Percentiles rank a stretch among this genome's conserved stretches.
Conservation (phyloP, 2,113 vertebrate genomes). For the Synchiropus splendidus region DNA sequence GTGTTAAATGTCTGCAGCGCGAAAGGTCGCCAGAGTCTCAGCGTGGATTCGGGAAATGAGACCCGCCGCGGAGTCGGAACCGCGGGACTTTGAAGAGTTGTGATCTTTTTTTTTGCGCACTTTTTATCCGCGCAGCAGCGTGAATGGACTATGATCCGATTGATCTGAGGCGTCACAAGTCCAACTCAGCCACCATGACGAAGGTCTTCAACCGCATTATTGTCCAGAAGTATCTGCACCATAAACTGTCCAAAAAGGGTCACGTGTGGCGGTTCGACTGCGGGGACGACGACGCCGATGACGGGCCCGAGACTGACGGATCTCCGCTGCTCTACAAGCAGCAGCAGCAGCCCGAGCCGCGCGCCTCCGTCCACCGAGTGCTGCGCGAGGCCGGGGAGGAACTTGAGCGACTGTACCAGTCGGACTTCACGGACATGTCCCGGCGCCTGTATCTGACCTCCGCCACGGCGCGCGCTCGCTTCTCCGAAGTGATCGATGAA, state of each 20-base stretch:
- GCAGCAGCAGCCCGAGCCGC: constrained; percentile 34
- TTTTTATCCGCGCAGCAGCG: constrained; percentile 17
- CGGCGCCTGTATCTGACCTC: constrained; percentile 86
- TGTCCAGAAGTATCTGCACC: constrained; percentile 66
- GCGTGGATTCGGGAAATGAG: constrained; percentile 41
- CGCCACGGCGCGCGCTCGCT: constrained; percentile 77
- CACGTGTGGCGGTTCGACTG: constrained; percentile 50
- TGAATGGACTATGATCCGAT: constrained; percentile 26
- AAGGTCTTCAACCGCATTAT: constrained; percentile 60
- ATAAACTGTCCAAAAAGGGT: constrained; percentile 68
- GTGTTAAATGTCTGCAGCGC: constrained; percentile 52
- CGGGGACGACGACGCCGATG: constrained; percentile 39
- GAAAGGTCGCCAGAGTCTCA: constrained; percentile 37
- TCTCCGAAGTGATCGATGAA: constrained; percentile 89
- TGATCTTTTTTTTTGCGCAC: constrained; percentile 8
- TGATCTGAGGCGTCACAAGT: constrained; percentile 40
- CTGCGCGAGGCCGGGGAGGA: constrained; percentile 86
- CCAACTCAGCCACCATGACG: constrained; percentile 58
- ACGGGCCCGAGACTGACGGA: constrained; percentile 41
- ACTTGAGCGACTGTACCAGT: constrained; percentile 84
- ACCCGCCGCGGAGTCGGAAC: constrained; percentile 22
- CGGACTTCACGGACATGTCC: constrained; percentile 90
- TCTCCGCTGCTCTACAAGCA: constrained; percentile 25
- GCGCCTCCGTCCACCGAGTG: constrained; percentile 73
- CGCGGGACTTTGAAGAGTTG: constrained; percentile 6